These are phyloP conservation scores for Diplazon laetatorius DNA, from an alignment of 2,888 invertebrate species.

Conservation along the genomic window DNA sequence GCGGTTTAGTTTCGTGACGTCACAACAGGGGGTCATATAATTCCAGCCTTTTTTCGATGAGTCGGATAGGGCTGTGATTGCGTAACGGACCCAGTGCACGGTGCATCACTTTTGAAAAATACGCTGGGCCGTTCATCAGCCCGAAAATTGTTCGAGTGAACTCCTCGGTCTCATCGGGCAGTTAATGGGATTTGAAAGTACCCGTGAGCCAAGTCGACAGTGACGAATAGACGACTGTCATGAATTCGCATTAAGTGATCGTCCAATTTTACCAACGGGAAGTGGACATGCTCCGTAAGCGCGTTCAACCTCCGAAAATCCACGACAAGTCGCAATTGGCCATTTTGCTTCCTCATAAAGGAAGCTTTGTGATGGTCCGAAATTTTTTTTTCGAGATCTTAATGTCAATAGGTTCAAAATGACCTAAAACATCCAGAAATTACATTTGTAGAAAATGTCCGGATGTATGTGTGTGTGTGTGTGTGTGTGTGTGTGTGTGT, in stretches of 20 bases:
- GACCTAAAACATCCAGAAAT: too few relatives aligned
- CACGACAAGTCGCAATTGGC: constrained; percentile 46
- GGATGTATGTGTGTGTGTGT: too few relatives aligned
- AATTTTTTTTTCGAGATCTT: too few relatives aligned
- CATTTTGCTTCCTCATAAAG: constrained; percentile 48
- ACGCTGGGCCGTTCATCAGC: background rate
- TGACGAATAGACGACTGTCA: background rate
- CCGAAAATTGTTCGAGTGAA: constrained; percentile 5
- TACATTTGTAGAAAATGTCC: too few relatives aligned
- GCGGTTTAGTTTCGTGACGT: too few relatives aligned
- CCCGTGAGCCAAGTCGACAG: background rate
- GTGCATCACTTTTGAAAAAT: background rate
- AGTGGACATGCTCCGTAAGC: constrained; percentile 7
- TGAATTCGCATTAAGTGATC: background rate
- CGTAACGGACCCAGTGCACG: background rate
- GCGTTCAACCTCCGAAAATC: constrained; percentile 50
- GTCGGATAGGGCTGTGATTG: too few relatives aligned
- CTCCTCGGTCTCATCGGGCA: background rate
- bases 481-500: too few relatives aligned
- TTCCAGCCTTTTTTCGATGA: too few relatives aligned
- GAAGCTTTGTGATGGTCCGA: too few relatives aligned
- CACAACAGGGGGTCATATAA: too few relatives aligned
- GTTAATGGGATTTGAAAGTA: background rate
- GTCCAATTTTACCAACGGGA: background rate
- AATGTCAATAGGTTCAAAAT: too few relatives aligned